phyloP scores from a whole-genome alignment of 1,140 invertebrate genomes.

The Brachionus angularis region DNA sequence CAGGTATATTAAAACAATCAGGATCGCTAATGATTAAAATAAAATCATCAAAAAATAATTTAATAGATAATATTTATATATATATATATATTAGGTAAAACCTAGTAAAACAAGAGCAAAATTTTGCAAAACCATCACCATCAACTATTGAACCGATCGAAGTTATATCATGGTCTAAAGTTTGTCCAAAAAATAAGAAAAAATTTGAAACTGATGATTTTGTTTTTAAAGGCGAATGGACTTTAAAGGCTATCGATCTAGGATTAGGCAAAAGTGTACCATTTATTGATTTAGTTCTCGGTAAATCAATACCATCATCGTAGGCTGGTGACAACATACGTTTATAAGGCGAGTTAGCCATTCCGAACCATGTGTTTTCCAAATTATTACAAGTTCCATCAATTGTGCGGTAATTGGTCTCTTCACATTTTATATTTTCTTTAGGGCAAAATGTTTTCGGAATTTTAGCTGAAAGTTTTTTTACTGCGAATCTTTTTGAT shows the following conservation, averaged over 20 bases:
- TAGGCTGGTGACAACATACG: slow-evolving; percentile 22
- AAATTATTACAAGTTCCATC: slow-evolving; percentile 43
- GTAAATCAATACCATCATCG: slow-evolving; percentile 1
- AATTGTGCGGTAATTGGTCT: neutral
- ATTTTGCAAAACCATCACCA: neutral
- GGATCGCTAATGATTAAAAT: neutral
- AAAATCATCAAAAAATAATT: neutral
- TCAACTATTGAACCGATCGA: slow-evolving; percentile 44
- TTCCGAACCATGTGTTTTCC: slow-evolving; percentile 3
- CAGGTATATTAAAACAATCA: slow-evolving; percentile 15
- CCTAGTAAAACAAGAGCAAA: slow-evolving; percentile 10
- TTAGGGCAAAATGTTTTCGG: slow-evolving; percentile 38
- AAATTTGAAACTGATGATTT: neutral
- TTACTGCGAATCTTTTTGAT: neutral
- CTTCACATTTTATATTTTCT: neutral
- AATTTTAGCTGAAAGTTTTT: slow-evolving; percentile 12
- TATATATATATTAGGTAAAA: neutral
- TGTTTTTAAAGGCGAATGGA: neutral
- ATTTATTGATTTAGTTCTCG: neutral
- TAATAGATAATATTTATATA: too few species aligned
- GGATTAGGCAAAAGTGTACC: slow-evolving; percentile 75
- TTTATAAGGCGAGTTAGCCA: neutral
- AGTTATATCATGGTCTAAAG: slow-evolving; percentile 57
- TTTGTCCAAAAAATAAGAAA: slow-evolving; percentile 78
- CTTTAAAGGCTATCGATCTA: slow-evolving; percentile 73